phyloP scores from a whole-genome alignment of 2,797 vertebrate species.

The Aviceda leuphotes region DNA sequence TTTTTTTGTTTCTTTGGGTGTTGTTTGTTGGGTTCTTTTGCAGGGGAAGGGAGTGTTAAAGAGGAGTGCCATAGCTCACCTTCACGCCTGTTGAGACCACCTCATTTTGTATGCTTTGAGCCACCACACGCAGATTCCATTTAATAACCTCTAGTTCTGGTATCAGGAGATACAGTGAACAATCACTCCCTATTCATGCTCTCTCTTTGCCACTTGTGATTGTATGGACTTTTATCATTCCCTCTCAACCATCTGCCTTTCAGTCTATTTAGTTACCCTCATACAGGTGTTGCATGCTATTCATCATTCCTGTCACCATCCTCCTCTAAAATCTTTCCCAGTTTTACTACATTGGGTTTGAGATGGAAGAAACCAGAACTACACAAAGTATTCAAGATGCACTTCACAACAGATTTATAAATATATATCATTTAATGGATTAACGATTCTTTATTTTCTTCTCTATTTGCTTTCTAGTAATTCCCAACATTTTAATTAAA shows the following conservation, averaged over 20 bases:
- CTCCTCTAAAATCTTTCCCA: background rate
- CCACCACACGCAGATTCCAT: background rate
- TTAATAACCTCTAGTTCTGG: background rate
- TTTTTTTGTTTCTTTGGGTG: background rate
- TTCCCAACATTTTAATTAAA: background rate
- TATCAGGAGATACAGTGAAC: background rate
- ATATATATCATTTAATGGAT: background rate
- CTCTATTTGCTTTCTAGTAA: background rate
- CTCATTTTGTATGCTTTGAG: background rate
- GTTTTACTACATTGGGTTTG: background rate
- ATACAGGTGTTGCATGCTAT: background rate
- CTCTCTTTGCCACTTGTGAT: background rate
- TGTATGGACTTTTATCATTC: conserved; percentile 22
- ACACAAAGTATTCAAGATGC: background rate
- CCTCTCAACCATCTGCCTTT: background rate
- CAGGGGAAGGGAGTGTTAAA: background rate
- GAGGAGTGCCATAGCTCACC: background rate
- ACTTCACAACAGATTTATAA: background rate
- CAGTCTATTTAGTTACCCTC: background rate
- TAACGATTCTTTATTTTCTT: background rate
- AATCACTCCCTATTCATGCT: conserved; percentile 7
- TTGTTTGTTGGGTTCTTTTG: background rate
- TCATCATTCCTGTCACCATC: background rate
- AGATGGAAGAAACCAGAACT: background rate
- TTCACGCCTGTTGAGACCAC: background rate